Base-by-base conservation (phyloP, 2,113 vertebrate species). In the Montifringilla adamsi region DNA sequence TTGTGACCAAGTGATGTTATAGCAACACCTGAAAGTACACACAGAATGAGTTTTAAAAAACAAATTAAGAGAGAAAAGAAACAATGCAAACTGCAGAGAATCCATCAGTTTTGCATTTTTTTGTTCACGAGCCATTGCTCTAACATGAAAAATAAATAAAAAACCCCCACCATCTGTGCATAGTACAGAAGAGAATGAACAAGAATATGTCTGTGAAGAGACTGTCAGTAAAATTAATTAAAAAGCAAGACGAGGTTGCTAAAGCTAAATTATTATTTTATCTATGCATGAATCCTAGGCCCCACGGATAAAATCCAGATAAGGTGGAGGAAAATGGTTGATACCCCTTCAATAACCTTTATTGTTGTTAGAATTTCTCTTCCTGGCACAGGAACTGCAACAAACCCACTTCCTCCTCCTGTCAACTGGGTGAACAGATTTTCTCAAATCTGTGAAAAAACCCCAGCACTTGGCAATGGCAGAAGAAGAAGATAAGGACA, bases 1-100 rank as follows among this genome's bases (percentile, higher is more conserved):
- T 95, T 90, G 96, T 87, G 96, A 81, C 92, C 67, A 64, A 87
- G 16, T 0, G n/a, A 18, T 33, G 92, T 20, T 76, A 96, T 3
- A 78, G 90, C 95, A 94, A 37, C 16, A 55, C 11, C 39, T 50
- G 46, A 28, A 72, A 76, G 44, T 5, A 50, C 52, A 50, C 8
- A 53, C 6, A 67, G 35, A 20, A 13, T 0, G 2, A 18, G 27
- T 24, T 80, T 59, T 59, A 52, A 80, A 49, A 6, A 1, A 0
- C 37, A 79, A 5, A 6, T 53, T 69, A 12, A 33, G 10, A 14
- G 9, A 76, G 59, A 28, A 85, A 79, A 4, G 0, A 60, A 84
- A 7, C 47, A 63, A 47, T 6, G 23, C 44, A 53, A 35, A 76
- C 11, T 22, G 41, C 41, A 85, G 33, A 63, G 9, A 78, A 55